Evolutionary conservation across 2,888 invertebrate species (phyloP).

Genomic region (Heteromyza rotundicornis): DNA sequence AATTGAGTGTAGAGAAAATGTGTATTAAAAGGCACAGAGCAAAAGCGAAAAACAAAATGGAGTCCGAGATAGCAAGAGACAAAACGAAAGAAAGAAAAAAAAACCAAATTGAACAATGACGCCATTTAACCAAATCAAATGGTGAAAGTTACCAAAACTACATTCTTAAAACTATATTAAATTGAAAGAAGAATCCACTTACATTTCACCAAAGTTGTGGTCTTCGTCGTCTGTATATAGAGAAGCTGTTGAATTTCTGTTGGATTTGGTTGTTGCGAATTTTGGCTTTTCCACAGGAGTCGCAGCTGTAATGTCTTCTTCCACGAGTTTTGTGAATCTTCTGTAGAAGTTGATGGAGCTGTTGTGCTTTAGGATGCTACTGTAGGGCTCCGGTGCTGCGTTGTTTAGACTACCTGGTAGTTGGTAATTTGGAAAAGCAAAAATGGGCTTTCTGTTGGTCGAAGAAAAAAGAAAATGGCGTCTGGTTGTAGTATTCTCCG

Average conservation of each 20-base stretch:
- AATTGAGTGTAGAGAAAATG: slow-evolving; percentile 15
- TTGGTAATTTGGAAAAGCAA: slow-evolving; percentile 45
- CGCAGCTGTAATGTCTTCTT: slow-evolving; percentile 30
- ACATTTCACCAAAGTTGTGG: slow-evolving; percentile 53
- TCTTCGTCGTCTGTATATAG: slow-evolving; percentile 49
- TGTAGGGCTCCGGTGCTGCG: slow-evolving; percentile 34
- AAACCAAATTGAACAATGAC: slow-evolving; percentile 5
- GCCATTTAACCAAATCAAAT: background rate
- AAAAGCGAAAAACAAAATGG: slow-evolving; percentile 43
- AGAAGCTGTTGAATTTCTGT: slow-evolving; percentile 34
- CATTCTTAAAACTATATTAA: background rate
- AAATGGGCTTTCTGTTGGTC: slow-evolving; percentile 51
- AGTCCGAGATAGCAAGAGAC: slow-evolving; percentile 17
- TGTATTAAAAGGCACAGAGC: background rate
- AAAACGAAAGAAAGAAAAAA: slow-evolving; percentile 38
- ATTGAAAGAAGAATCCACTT: slow-evolving; percentile 48
- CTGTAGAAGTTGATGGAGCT: background rate
- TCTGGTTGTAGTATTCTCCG: slow-evolving; percentile 47
- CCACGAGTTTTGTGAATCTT: slow-evolving; percentile 25
- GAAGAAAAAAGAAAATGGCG: slow-evolving; percentile 60
- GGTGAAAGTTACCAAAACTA: slow-evolving; percentile 11
- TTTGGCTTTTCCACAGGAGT: slow-evolving; percentile 39
- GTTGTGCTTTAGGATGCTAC: slow-evolving; percentile 5
- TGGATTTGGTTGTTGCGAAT: slow-evolving; percentile 27
- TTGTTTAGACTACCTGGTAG: slow-evolving; percentile 40